A percentile compares a stretch with the other conserved stretches of the same genome.
These are phyloP conservation scores for Chromoteleia sp. DNA, from an alignment of 2,888 invertebrate species.

Conservation along the genomic window DNA sequence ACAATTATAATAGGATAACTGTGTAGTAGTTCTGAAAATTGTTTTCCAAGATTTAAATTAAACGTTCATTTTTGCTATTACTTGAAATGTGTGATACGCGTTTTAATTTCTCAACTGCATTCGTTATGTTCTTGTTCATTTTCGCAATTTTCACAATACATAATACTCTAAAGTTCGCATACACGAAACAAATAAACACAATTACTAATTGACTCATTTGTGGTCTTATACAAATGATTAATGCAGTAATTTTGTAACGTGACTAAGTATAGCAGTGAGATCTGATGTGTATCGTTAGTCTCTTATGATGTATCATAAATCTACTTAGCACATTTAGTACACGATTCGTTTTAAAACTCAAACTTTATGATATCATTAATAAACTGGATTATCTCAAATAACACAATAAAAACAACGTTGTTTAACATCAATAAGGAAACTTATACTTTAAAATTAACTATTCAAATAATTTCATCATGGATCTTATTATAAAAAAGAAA, in stretches of 20 bases:
- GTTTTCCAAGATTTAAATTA: no score
- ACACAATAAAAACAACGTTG: no score
- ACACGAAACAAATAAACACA: conserved; percentile 16
- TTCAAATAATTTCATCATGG: no score
- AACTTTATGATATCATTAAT: conserved; percentile 44
- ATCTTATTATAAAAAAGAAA: no score
- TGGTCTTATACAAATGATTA: conserved; percentile 55
- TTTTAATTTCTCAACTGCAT: no score
- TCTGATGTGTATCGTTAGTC: conserved; percentile 55
- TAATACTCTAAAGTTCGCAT: neutral
- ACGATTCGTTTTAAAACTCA: conserved; percentile 37
- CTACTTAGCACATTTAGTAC: conserved; percentile 46
- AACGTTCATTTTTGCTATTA: no score
- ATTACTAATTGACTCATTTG: conserved; percentile 46
- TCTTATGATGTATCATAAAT: conserved; percentile 53
- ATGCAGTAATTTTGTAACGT: conserved; percentile 47
- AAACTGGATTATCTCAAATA: neutral
- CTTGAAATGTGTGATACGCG: no score
- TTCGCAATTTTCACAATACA: neutral
- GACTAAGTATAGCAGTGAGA: conserved; percentile 42
- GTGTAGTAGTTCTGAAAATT: no score
- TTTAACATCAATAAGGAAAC: no score
- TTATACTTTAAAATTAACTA: no score
- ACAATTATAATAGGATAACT: no score
- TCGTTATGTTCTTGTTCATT: no score